Conservation (phyloP, 1,140 invertebrate species). For the Lordiphosa collinella region DNA sequence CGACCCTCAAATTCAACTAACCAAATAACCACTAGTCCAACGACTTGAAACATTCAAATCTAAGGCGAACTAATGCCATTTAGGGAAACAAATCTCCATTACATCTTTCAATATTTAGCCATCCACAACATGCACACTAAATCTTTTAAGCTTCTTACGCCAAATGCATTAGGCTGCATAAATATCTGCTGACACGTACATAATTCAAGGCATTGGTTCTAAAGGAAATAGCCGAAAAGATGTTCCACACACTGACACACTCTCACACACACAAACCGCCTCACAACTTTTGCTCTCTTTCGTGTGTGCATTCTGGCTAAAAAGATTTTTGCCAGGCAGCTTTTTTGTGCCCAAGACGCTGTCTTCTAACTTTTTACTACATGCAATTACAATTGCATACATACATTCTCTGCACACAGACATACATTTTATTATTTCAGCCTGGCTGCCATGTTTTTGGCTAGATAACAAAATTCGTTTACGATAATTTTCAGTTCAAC, state of each 20-base stretch:
- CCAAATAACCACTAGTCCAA: too few species aligned
- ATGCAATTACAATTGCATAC: background rate
- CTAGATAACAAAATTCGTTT: slow-evolving; percentile 15
- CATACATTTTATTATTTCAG: background rate
- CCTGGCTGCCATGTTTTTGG: background rate
- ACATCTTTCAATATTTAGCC: slow-evolving; percentile 12
- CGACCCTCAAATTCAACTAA: too few species aligned
- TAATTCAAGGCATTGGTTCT: slow-evolving; percentile 12
- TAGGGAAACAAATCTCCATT: slow-evolving; percentile 4
- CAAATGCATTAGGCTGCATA: slow-evolving; percentile 22
- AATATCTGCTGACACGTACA: slow-evolving; percentile 17
- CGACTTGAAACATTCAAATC: background rate
- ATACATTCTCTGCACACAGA: background rate
- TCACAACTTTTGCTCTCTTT: background rate
- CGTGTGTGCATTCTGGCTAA: slow-evolving; percentile 5
- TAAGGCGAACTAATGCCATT: slow-evolving; percentile 8
- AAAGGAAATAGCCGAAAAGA: slow-evolving; percentile 1
- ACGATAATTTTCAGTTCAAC: slow-evolving; percentile 12
- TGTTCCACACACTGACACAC: background rate
- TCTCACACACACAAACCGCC: background rate
- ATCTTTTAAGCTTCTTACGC: slow-evolving; percentile 13
- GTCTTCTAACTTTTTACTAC: slow-evolving; percentile 7
- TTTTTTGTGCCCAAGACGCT: slow-evolving; percentile 9
- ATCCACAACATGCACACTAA: slow-evolving; percentile 4
- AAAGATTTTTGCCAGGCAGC: background rate